Percentiles rank a stretch among this genome's conserved stretches.
Conservation (phyloP, 2,113 vertebrate genomes). For the mouse (Mus musculus) region GRCm39 chr5:52998001-52998500, state of each 20-base stretch:
- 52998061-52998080: constrained; percentile 10
- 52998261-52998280: not conserved
- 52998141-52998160: not conserved
- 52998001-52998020: not conserved
- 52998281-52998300: not conserved
- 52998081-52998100: not conserved
- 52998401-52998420: not conserved
- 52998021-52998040: not conserved
- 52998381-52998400: not conserved
- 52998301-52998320: not conserved
- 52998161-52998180: not conserved
- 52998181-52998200: not conserved
- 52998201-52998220: not conserved
- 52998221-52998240: not conserved
- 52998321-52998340: not conserved
- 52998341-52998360: not conserved
- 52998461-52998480: not conserved
- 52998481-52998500: not conserved
- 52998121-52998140: not conserved
- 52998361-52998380: not conserved
- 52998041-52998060: constrained; percentile 25
- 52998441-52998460: not conserved
- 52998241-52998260: not conserved
- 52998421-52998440: not conserved
- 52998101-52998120: not conserved